Conservation (phyloP, 2,888 invertebrate genomes). For the Andricus quercusramuli region DNA sequence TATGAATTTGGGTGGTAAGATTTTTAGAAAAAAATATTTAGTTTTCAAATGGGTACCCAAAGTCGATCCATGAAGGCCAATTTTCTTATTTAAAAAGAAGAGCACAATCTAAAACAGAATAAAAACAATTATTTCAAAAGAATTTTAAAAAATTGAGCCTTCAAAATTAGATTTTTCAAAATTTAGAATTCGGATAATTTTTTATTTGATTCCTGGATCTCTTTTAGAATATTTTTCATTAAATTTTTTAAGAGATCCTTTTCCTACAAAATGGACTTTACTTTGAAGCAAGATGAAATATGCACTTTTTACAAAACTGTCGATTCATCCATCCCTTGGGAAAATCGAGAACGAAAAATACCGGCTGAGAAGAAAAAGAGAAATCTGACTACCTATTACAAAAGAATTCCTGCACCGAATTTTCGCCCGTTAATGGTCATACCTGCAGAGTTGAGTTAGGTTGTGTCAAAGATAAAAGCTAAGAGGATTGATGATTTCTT, state of each 20-base stretch:
- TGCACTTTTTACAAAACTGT: conserved; percentile 18
- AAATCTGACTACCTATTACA: conserved; percentile 9
- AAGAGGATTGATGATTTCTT: conserved; percentile 35
- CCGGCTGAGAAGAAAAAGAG: conserved; percentile 1
- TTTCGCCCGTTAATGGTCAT: background rate
- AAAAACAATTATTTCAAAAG: too few relatives aligned
- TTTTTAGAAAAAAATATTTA: too few relatives aligned
- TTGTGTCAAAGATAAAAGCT: background rate
- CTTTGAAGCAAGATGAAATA: background rate
- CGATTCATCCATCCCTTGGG: background rate
- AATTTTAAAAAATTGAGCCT: too few relatives aligned
- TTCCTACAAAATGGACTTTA: background rate
- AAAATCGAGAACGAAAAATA: conserved; percentile 8
- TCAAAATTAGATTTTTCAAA: too few relatives aligned
- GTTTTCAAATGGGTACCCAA: too few relatives aligned
- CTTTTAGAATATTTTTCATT: too few relatives aligned
- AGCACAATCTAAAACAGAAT: too few relatives aligned
- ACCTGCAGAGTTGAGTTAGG: conserved; percentile 20
- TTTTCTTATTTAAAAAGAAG: too few relatives aligned
- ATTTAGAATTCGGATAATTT: too few relatives aligned
- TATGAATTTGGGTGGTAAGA: too few relatives aligned
- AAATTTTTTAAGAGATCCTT: background rate
- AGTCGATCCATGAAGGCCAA: too few relatives aligned
- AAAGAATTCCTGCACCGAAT: conserved; percentile 18
- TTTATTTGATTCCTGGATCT: too few relatives aligned